These are phyloP conservation scores for Zaprionus bogoriensis DNA, from an alignment of 2,888 invertebrate species.

Conservation along the genomic window DNA sequence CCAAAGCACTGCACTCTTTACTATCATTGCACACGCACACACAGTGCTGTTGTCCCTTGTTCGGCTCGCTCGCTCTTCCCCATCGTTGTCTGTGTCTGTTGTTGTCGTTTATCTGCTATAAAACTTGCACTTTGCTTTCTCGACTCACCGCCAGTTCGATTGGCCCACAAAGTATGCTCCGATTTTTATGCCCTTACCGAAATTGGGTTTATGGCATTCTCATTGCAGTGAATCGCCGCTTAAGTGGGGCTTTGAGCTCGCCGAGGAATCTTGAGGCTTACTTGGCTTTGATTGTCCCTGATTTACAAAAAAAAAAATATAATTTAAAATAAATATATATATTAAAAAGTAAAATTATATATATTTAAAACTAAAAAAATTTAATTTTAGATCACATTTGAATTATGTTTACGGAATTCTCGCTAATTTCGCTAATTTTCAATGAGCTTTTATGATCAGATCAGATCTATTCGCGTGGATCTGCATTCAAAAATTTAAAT, in stretches of 20 bases:
- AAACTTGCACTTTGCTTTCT: conserved; percentile 46
- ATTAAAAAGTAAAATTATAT: too few relatives aligned
- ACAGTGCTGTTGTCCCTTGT: not conserved
- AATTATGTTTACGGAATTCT: too few relatives aligned
- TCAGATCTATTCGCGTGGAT: too few relatives aligned
- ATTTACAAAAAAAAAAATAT: too few relatives aligned
- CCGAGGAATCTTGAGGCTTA: not conserved
- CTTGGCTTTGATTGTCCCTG: too few relatives aligned
- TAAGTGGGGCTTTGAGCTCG: not conserved
- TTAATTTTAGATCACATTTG: too few relatives aligned
- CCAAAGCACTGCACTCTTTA: not conserved
- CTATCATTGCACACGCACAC: conserved; percentile 10
- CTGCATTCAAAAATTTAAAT: too few relatives aligned
- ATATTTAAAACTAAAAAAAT: too few relatives aligned
- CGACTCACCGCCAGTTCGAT: conserved; percentile 5
- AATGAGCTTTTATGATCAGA: too few relatives aligned
- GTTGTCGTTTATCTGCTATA: conserved; percentile 30
- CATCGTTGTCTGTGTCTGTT: conserved; percentile 4
- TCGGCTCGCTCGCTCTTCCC: not conserved
- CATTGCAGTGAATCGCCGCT: too few relatives aligned
- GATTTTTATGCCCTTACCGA: not conserved
- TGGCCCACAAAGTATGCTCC: not conserved
- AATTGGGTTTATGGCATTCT: conserved; percentile 1
- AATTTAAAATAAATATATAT: too few relatives aligned
- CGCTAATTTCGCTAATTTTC: too few relatives aligned